A percentile compares a stretch with the other conserved stretches of the same genome.
phyloP scores from a whole-genome alignment of 2,113 vertebrate genomes.

The Addax nasomaculatus region DNA sequence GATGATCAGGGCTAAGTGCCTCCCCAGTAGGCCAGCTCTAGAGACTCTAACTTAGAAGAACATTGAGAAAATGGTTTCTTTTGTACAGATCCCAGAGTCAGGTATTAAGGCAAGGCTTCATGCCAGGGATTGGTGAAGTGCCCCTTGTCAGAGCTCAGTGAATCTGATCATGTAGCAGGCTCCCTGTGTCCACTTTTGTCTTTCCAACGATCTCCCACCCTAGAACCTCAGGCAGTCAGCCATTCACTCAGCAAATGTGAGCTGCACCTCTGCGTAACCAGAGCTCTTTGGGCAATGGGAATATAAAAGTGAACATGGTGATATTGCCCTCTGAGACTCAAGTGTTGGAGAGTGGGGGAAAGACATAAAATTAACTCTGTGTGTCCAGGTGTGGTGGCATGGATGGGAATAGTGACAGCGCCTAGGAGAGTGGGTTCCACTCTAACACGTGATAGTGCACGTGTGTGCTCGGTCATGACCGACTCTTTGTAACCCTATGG shows the following conservation, averaged over 20 bases:
- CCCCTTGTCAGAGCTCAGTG: not conserved
- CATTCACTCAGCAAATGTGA: not conserved
- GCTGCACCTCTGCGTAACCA: not conserved
- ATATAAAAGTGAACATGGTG: not conserved
- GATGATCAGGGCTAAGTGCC: not conserved
- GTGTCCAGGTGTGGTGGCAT: not conserved
- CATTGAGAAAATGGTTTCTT: not conserved
- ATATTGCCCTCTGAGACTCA: not conserved
- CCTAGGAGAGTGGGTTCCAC: accelerated
- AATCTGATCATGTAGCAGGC: not conserved
- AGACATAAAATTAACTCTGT: not conserved
- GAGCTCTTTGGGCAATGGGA: not conserved
- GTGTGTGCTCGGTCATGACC: not conserved
- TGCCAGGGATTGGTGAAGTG: not conserved
- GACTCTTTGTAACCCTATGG: not conserved
- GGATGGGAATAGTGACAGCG: accelerated
- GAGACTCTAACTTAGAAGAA: not conserved
- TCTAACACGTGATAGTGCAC: not conserved
- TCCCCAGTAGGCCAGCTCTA: not conserved
- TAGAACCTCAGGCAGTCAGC: not conserved
- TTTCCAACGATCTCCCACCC: not conserved
- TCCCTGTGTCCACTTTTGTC: not conserved
- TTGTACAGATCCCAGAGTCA: not conserved
- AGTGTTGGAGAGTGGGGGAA: not conserved
- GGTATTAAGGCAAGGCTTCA: not conserved